Base-by-base conservation (phyloP, 2,797 vertebrate genomes). In the Rhinella marina region DNA sequence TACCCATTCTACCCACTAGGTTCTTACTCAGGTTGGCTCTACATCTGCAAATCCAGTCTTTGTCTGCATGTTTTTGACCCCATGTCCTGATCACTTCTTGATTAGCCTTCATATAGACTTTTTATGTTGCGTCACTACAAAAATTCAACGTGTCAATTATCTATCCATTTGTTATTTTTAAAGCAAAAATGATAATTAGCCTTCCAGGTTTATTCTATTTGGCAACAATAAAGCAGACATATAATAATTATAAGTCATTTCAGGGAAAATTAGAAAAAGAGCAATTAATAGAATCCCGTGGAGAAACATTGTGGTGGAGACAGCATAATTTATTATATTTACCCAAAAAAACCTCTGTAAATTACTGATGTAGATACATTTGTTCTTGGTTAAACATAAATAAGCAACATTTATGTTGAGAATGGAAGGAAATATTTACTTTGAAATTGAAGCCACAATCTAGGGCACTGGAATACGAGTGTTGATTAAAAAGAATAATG, bases 191-290 rank as follows among this genome's bases (percentile, higher is more conserved):
- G 95, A 94, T 94, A 95, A 95, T 96, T 95, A 95, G 94, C 93
- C 92, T 95, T 95, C 77, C 78, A 95, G 95, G 95, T 95, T 95
- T 94, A 94, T 93, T 94, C 94, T 93, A 92, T 91, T 95, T 94
- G 90, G 91, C 93, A 94, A 92, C 95, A 94, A 96, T 95, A 96
- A 96, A 96, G 94, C 93, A 95, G 95, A 95, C 94, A 94, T 95
- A 95, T 95, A 95, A 95, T 95, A 96, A 96, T 96, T 96, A 95
- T 95, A 95, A 96, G 94, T 95, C 95, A 95, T 96, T 95, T 95
- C 94, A 93, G 92, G 93, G 68, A 73, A 96, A 95, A 96, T 96
- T 96, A 96, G 95, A 94, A 95, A 95, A 95, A 92, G 92, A 94
- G 93, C 95, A 95, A 95, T 96, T 95, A 96, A 95, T 95, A 96